Evolutionary conservation across 1,140 invertebrate genomes (phyloP).

Genomic region (Gryon sp.): DNA sequence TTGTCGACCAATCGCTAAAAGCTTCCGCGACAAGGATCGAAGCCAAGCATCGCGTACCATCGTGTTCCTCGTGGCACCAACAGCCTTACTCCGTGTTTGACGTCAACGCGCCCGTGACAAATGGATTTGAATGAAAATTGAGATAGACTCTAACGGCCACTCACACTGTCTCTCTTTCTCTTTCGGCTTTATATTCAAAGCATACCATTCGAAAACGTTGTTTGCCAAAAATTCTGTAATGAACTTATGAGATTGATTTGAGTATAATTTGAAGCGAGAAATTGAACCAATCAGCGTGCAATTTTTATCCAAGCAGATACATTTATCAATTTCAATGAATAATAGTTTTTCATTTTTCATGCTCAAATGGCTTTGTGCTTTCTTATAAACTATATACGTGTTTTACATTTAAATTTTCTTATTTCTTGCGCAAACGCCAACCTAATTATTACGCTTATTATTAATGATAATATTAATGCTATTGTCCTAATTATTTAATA

Average conservation of each 20-base stretch:
- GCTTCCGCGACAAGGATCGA: constrained; percentile 61
- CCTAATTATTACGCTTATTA: too few species aligned
- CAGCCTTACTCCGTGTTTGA: constrained; percentile 57
- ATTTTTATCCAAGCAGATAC: too few species aligned
- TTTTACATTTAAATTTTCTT: too few species aligned
- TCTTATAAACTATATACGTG: too few species aligned
- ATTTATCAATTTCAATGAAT: too few species aligned
- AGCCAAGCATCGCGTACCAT: constrained; percentile 45
- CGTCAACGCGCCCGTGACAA: constrained; percentile 48
- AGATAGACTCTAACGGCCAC: constrained; percentile 37
- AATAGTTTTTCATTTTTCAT: too few species aligned
- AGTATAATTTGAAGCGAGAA: constrained; percentile 1
- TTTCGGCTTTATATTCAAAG: constrained; percentile 28
- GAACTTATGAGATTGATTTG: constrained; percentile 42
- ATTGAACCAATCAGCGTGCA: too few species aligned
- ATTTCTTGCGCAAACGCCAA: too few species aligned
- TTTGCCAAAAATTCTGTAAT: constrained; percentile 51
- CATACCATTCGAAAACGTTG: constrained; percentile 18
- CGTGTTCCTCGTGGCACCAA: constrained; percentile 43
- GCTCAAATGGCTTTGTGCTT: too few species aligned
- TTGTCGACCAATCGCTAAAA: constrained; percentile 58
- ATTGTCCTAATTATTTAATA: too few species aligned
- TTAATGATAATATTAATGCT: too few species aligned
- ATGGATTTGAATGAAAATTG: constrained; percentile 59
- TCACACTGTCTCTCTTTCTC: constrained; percentile 1